phyloP scores from a whole-genome alignment of 2,113 vertebrate species.

The Psephotus haematonotus region DNA sequence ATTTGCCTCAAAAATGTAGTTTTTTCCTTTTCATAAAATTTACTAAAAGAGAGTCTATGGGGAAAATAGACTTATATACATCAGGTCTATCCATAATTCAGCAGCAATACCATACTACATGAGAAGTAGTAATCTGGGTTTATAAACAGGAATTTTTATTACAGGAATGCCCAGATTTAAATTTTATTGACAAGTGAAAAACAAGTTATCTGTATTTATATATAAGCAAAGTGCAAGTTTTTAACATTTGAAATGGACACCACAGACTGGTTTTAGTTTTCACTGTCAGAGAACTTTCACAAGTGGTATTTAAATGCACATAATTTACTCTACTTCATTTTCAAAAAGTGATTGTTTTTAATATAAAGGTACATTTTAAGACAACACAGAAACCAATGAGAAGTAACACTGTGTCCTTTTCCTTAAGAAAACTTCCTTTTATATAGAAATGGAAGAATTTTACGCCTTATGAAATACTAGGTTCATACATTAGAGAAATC shows the following conservation, averaged over 20 bases:
- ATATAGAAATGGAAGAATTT: neutral
- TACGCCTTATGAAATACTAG: neutral
- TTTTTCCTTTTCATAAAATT: neutral
- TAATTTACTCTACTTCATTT: neutral
- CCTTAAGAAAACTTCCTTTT: neutral
- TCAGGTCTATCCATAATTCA: neutral
- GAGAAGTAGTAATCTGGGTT: neutral
- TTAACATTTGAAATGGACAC: constrained; percentile 3
- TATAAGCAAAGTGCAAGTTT: neutral
- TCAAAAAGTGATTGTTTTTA: neutral
- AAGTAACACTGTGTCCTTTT: neutral
- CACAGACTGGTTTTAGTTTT: neutral
- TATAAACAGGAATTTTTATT: neutral
- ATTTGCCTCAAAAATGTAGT: neutral
- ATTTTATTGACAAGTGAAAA: neutral
- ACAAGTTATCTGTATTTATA: neutral
- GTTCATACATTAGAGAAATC: neutral
- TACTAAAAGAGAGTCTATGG: neutral
- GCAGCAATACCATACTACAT: neutral
- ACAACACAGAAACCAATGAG: neutral
- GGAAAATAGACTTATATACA: neutral
- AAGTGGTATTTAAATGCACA: neutral
- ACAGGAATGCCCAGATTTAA: neutral
- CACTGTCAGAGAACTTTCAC: neutral
- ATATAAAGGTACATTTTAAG: neutral